Evolutionary conservation across 2,888 invertebrate genomes (phyloP), one percentile per base, ranked within the genome.

Genomic region (Eupithecia centaureata): DNA sequence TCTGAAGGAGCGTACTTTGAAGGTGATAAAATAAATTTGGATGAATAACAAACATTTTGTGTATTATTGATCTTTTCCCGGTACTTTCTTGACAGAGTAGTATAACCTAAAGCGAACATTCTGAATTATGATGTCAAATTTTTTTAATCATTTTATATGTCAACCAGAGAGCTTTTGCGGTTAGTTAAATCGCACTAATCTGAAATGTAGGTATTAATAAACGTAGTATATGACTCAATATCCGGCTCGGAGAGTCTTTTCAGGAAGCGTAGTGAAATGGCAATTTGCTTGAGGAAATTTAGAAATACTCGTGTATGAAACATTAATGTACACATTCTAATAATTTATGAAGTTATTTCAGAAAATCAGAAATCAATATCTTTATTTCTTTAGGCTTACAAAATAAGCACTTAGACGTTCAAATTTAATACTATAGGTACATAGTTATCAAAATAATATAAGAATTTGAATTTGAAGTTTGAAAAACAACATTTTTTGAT

Each of bases 191-290:
- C n/a, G 7, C 7, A 54, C 32, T 27, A n/a, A 58, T 51, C 12
- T 12, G 56, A 18, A 61, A 33, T 56, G 58, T 67, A 67, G 59
- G 62, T 60, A 71, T 71, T 65, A 67, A 66, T 71, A 69, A 70
- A 47, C 54, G 2, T 42, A 42, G 67, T 63, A 60, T 63, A 67
- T 56, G 58, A 57, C 47, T 64, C 65, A 69, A 69, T 62, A 71
- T 71, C 74, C 69, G 74, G 67, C 54, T 67, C 62, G 58, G 47
- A 71, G 62, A 61, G 58, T 65, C 61, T 69, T 65, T 63, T 67
- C 65, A 35, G 65, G 32, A 60, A 62, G 38, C 54, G 63, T 62
- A 60, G 47, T 64, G 65, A 63, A 59, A 63, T 61, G 52, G 22
- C 62, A 64, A 68, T 63, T 65, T 65, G 61, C 25, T 65, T 33